Evolutionary conservation across 2,113 vertebrate genomes (phyloP), one percentile per base, ranked within the genome.

Genomic region (Tenrec ecaudatus): DNA sequence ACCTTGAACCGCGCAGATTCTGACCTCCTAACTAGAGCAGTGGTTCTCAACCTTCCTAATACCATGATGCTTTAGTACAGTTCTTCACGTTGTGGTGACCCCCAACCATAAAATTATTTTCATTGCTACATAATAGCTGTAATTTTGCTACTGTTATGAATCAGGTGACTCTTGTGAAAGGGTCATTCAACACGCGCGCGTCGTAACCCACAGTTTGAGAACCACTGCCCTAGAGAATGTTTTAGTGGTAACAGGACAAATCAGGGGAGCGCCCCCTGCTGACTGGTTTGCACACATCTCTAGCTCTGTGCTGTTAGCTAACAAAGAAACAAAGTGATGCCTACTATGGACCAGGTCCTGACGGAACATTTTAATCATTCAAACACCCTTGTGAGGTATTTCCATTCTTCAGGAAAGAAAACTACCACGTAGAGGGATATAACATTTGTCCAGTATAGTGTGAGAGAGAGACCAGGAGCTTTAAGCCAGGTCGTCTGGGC

Each of bases 201-300:
- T 53, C 47, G 47, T 53, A 10, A 53, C 9, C 47, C 47, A 53
- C 47, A 53, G 47, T 2, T 53, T 53, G 47, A 53, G 47, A 53
- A 53, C 47, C 47, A 53, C 22, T 20, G 60, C 22, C 22, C 60
- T 23, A 82, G 12, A 62, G 17, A 9, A 66, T 5, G n/a, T 90
- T 90, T 91, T 78, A 33, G 11, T 73, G 71, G 47, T 91, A 93
- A 82, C 71, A 57, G 36, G 84, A 47, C 75, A 94, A 94, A 85
- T 79, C 89, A 75, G 4, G 8, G 94, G 91, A 97, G 92, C 95
- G 95, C 95, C 89, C 86, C 57, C 86, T 91, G 92, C 29, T 88
- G 94, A 94, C 87, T 76, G 94, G 94, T 10, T 87, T 91, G 66
- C 79, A 96, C 90, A 95, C 25, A 90, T 5, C 31, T 91, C 25